A percentile compares a stretch with the other conserved stretches of the same genome.
These are phyloP conservation scores for Drosophila triauraria DNA, from an alignment of 1,140 invertebrate species.

Conservation along the genomic window DNA sequence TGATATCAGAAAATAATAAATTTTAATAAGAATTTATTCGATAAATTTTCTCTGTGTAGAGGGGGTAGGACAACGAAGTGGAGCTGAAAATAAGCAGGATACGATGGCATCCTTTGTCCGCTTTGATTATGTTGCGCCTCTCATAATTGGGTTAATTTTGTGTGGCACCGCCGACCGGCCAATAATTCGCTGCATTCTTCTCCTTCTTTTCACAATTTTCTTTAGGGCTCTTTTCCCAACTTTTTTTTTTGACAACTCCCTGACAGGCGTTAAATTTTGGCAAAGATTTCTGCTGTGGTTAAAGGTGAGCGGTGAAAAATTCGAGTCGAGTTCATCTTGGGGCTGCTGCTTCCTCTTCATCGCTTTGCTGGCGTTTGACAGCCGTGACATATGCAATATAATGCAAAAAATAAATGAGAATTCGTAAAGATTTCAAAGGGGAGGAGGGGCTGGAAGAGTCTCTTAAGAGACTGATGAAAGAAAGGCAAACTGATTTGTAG, in stretches of 20 bases:
- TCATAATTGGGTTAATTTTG: slow-evolving; percentile 81
- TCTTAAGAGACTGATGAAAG: slow-evolving; percentile 27
- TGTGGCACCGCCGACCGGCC: slow-evolving; percentile 54
- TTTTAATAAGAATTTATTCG: background rate
- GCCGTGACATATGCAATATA: slow-evolving; percentile 62
- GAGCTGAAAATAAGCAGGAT: slow-evolving; percentile 22
- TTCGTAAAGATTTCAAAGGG: slow-evolving; percentile 27
- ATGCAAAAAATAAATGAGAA: slow-evolving; percentile 50
- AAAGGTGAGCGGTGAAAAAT: slow-evolving; percentile 56
- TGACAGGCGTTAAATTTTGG: slow-evolving; percentile 66
- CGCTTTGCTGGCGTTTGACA: slow-evolving; percentile 45
- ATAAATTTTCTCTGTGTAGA: slow-evolving; percentile 4
- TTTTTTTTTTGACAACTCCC: slow-evolving; percentile 56
- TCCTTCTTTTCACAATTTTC: slow-evolving; percentile 21
- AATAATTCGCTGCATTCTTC: slow-evolving; percentile 43
- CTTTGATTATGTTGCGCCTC: slow-evolving; percentile 77
- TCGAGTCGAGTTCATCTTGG: slow-evolving; percentile 38
- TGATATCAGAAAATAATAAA: background rate
- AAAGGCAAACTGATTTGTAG: slow-evolving; percentile 20
- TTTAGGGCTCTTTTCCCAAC: slow-evolving; percentile 18
- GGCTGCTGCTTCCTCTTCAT: slow-evolving; percentile 15
- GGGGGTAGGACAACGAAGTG: background rate
- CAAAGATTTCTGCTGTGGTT: slow-evolving; percentile 40
- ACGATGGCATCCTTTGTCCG: slow-evolving; percentile 52
- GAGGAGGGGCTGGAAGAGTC: background rate